Evolutionary conservation across 2,888 invertebrate species (phyloP).

Genomic region (Apantesis nais): DNA sequence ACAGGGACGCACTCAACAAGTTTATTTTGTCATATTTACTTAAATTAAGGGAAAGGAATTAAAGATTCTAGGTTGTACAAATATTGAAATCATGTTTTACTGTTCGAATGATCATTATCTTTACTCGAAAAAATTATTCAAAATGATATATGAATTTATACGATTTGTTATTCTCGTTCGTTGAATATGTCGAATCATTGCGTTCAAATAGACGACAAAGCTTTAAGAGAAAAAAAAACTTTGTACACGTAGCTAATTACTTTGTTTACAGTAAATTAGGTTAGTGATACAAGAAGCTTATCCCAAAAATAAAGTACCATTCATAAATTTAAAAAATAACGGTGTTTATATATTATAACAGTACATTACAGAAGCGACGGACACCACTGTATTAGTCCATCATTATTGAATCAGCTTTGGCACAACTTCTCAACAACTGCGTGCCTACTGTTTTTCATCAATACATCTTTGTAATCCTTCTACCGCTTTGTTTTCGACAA

Average conservation of each 20-base stretch:
- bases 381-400: conserved; percentile 34
- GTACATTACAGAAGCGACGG: conserved; percentile 25
- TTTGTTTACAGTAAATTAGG: conserved; percentile 29
- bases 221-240: not conserved
- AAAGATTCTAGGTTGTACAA: no score
- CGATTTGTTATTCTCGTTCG: no score
- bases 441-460: conserved; percentile 54
- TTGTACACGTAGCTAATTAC: conserved; percentile 14
- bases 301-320: conserved; percentile 39
- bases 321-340: conserved; percentile 32
- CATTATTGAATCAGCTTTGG: conserved; percentile 50
- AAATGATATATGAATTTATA: not conserved
- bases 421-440: conserved; percentile 48
- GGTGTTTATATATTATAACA: conserved; percentile 32
- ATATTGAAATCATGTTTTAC: not conserved
- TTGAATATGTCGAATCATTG: not conserved
- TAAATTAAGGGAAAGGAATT: no score
- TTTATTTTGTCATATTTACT: not conserved
- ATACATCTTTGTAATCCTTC: conserved; percentile 30
- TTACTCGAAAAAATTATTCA: not conserved
- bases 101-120: not conserved
- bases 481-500: not conserved
- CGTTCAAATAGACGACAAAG: not conserved
- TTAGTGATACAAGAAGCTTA: conserved; percentile 33
- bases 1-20: conserved; percentile 58